Base-by-base conservation (phyloP, 2,797 vertebrate genomes). In the Pygocentrus nattereri region DNA sequence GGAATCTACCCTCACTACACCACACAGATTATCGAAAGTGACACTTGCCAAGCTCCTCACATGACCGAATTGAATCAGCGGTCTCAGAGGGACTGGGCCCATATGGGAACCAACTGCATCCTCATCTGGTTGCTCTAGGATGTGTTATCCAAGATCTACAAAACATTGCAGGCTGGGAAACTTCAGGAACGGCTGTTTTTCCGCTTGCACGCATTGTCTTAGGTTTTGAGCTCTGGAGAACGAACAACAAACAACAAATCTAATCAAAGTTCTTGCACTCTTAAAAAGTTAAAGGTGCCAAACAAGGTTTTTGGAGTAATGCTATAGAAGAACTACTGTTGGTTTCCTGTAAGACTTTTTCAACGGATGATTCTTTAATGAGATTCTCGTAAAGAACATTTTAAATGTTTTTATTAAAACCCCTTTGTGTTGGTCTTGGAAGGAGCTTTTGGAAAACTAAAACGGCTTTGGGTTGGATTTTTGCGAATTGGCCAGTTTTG, bases 71-170 rank as follows among this genome's bases (percentile, higher is more conserved):
- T 34, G 69, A 82, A 80, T 41, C 44, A 56, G 65, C 82, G 68
- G 59, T 52, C 47, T 65, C 30, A 23, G 70, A 61, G 52, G 59
- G 15, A 21, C 47, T 44, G 21, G 18, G 49, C 70, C 84, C 84
- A 87, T 87, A 81, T 86, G 82, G 88, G 85, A 86, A 88, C 84
- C 88, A 85, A 84, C 75, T 82, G 84, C 38, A 82, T 81, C 77
- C 49, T 89, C 89, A 88, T 92, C 89, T 93, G 91, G 87, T 91
- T 93, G 88, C 71, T 89, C 78, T 86, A 85, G 75, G 73, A 85
- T 84, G 79, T 89, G 86, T 90, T 87, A 88, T 91, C 77, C 86
- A 81, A 87, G 68, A 88, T 89, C 69, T 79, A 49, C 69, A 70
- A 70, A 82, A 56, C 74, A 64, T 52, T 86, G 62, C 82, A 73